phyloP scores from a whole-genome alignment of 2,888 invertebrate genomes.

The Caenorhabditis angaria region DNA sequence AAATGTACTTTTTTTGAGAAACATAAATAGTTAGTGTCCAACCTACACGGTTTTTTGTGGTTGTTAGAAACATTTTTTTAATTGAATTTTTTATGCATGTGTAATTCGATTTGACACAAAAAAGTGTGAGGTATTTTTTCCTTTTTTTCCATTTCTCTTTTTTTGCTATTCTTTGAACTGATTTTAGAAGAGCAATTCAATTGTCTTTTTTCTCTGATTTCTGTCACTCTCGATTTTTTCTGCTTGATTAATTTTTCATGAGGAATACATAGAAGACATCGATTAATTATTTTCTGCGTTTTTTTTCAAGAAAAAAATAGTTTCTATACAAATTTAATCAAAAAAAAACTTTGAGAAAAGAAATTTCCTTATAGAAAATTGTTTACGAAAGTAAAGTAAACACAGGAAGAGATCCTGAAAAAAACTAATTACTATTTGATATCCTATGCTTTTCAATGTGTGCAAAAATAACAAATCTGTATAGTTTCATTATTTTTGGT shows the following conservation, averaged over 20 bases:
- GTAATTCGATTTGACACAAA: slow-evolving; percentile 1
- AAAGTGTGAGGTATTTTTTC: neutral
- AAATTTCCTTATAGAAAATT: no score
- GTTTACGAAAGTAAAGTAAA: no score
- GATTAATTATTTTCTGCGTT: neutral
- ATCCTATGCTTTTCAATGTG: no score
- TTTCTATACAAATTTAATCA: no score
- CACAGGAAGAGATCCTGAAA: no score
- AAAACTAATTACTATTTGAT: no score
- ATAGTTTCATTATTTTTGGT: no score
- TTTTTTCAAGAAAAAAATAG: neutral
- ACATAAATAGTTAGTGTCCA: no score
- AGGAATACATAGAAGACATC: slow-evolving; percentile 1
- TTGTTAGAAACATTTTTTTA: slow-evolving; percentile 1
- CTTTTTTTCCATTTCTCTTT: no score
- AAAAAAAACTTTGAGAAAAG: no score
- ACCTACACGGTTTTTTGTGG: neutral
- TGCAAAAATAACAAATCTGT: no score
- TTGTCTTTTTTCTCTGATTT: neutral
- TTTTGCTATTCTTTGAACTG: no score
- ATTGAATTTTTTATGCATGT: slow-evolving; percentile 4
- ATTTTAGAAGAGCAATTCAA: neutral
- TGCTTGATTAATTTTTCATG: slow-evolving; percentile 1
- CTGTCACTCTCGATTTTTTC: neutral
- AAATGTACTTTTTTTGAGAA: neutral